Evolutionary conservation across 1,140 invertebrate species (phyloP), one percentile per base, ranked within the genome.

Genomic region (Phocides pigmalion): DNA sequence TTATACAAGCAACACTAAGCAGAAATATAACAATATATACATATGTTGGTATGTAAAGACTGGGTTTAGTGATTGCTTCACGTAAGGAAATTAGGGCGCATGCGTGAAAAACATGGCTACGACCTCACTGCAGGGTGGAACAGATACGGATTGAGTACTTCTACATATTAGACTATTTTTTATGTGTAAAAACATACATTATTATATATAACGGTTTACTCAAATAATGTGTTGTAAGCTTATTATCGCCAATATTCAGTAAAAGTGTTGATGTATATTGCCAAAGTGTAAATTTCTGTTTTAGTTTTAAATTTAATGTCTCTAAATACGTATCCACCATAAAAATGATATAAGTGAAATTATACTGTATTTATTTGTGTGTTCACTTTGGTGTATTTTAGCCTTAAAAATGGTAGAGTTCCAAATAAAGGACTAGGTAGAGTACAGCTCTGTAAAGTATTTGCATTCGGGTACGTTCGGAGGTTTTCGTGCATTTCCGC

Each of bases 51-150:
- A 66, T 56, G 61, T 46, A 62, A 44, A 46, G 44, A 67, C 53
- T 32, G 72, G 62, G 63, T 59, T 74, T 87, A 89, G 82, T 81
- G 80, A 88, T 87, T 86, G 73, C 74, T 72, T 74, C 59, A 62
- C 70, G 63, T 61, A 69, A 66, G 79, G 79, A 80, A 82, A 79
- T 76, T 66, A 72, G 44, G 46, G 78, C 87, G 87, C 87, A 90
- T 87, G 87, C 87, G 87, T 70, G 75, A 61, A 86, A 80, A 87
- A 85, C 64, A 87, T 90, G 85, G 82, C 82, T 79, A 71, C 79
- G 79, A 82, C 81, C 83, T 81, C 79, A 81, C 79, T 86, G 85
- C 84, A 82, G 84, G 83, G 83, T 81, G 67, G 69, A 25, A 41
- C 81, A 85, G 87, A 72, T 54, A 59, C 72, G 82, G 14, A 87